Conservation (phyloP, 35 echinoderm and acorn worm genomes). For the Amphiura filiformis region DNA sequence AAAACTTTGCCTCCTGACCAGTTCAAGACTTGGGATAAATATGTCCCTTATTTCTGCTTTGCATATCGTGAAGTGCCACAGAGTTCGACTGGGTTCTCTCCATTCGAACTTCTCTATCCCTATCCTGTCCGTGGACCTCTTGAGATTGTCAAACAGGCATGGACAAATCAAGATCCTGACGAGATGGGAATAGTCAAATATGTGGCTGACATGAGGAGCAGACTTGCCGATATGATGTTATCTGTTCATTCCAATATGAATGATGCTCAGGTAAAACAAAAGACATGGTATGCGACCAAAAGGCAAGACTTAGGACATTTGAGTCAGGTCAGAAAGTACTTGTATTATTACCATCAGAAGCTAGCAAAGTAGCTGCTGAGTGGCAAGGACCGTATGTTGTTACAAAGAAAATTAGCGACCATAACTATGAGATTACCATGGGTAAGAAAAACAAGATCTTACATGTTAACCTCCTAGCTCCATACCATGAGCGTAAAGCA, state of each 20-base stretch:
- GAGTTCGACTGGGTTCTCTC: slow-evolving; percentile 1
- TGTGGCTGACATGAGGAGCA: background rate
- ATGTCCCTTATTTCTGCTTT: slow-evolving; percentile 31
- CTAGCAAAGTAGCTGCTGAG: background rate
- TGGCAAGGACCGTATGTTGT: slow-evolving; percentile 39
- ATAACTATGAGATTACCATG: slow-evolving; percentile 26
- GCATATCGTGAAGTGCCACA: slow-evolving; percentile 26
- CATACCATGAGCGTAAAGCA: background rate
- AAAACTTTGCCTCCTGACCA: background rate
- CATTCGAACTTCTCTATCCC: slow-evolving; percentile 30
- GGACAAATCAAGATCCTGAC: background rate
- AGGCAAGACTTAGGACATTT: background rate
- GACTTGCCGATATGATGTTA: background rate
- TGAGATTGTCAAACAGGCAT: background rate
- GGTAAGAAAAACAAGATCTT: background rate
- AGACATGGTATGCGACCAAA: slow-evolving; percentile 29
- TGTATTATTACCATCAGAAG: slow-evolving; percentile 18
- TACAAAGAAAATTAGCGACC: background rate
- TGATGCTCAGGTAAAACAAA: background rate
- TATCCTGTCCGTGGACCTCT: slow-evolving; percentile 13
- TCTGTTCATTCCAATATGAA: background rate
- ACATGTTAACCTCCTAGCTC: no score
- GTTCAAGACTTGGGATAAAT: slow-evolving; percentile 34
- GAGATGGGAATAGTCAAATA: background rate
- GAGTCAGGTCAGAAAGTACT: slow-evolving; percentile 27